Percentiles rank a stretch among this genome's conserved stretches.
phyloP scores from a whole-genome alignment of 2,797 vertebrate species.

The Dromococcyx pavoninus region DNA sequence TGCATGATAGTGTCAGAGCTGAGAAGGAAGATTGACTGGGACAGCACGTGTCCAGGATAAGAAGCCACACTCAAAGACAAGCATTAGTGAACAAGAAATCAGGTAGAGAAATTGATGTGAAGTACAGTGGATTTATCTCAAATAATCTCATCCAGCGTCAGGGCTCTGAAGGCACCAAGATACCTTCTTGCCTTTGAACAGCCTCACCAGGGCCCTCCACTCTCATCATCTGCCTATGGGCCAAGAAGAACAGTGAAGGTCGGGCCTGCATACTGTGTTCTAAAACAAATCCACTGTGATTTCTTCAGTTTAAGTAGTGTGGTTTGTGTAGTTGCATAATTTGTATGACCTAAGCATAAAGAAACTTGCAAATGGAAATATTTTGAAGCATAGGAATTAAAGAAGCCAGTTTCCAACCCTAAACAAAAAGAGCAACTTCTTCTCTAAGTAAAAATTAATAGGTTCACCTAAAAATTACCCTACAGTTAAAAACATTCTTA shows the following conservation, averaged over 20 bases:
- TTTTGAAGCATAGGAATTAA: neutral
- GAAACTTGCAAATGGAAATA: neutral
- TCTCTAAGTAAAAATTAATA: neutral
- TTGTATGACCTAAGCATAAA: neutral
- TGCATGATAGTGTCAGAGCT: neutral
- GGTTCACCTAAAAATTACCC: neutral
- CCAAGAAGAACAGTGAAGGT: fast-evolving
- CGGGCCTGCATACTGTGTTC: neutral
- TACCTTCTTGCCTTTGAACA: neutral
- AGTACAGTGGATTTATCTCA: neutral
- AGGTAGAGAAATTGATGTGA: neutral
- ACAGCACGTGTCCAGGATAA: fast-evolving
- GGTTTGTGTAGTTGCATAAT: neutral
- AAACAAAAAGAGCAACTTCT: neutral
- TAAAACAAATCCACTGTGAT: neutral
- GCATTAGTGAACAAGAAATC: neutral
- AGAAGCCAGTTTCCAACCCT: neutral
- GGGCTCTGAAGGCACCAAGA: neutral
- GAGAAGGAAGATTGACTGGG: neutral
- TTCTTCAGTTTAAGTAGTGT: neutral
- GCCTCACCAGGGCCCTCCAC: neutral
- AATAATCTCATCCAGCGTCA: neutral
- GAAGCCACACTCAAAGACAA: fast-evolving
- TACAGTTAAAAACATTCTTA: neutral
- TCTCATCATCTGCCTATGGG: too few species aligned